Evolutionary conservation across 2,113 vertebrate genomes (phyloP).

Genomic region (Mastomys natalensis): DNA sequence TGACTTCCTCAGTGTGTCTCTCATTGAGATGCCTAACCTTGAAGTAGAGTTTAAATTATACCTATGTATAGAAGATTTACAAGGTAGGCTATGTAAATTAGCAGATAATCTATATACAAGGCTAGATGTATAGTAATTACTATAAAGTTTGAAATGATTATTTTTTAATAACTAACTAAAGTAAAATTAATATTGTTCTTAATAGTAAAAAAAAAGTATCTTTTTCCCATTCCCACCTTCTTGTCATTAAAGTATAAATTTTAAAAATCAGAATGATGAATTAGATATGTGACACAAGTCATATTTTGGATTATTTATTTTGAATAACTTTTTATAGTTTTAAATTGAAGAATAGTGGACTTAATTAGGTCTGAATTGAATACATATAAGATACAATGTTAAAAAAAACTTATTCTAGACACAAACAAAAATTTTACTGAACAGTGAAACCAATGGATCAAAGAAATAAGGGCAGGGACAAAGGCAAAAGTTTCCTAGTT

Average conservation of each 20-base stretch:
- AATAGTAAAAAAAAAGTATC: neutral
- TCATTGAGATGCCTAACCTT: neutral
- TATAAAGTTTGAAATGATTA: neutral
- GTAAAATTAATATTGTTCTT: neutral
- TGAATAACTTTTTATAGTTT: neutral
- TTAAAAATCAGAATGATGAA: neutral
- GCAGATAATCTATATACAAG: neutral
- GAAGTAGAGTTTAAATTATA: neutral
- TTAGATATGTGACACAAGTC: neutral
- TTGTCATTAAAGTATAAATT: neutral
- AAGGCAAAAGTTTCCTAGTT: neutral
- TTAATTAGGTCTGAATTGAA: neutral
- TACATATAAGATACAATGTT: neutral
- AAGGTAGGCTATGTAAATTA: neutral
- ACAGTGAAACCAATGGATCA: neutral
- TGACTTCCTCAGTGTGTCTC: neutral
- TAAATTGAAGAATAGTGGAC: neutral
- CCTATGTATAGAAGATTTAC: neutral
- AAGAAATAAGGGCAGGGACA: fast-evolving
- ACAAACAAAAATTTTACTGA: neutral
- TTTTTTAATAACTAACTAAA: neutral
- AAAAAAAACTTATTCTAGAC: too few species aligned
- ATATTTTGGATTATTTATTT: neutral
- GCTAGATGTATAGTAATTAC: neutral
- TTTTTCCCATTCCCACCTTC: neutral